phyloP scores from a whole-genome alignment of 2,888 invertebrate genomes.

The Crioceris asparagi region DNA sequence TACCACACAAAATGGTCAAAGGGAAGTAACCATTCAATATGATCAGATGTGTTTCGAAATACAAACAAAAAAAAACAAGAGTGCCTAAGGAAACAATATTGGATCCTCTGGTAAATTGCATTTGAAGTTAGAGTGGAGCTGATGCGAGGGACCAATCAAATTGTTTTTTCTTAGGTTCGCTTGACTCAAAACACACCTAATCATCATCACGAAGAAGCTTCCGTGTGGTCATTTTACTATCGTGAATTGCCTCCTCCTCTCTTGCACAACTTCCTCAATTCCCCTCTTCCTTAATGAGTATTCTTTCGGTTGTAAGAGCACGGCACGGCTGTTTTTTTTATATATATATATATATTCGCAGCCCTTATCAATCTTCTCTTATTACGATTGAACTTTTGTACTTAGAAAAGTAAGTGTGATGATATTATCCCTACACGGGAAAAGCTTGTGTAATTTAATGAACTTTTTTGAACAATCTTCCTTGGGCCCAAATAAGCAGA shows the following conservation, averaged over 20 bases:
- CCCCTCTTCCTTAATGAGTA: conserved; percentile 14
- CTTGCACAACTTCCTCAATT: conserved; percentile 2
- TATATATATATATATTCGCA: conserved; percentile 6
- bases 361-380: conserved; percentile 12
- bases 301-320: conserved; percentile 18
- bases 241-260: conserved; percentile 18
- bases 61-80: too few species aligned
- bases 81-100: too few species aligned
- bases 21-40: too few species aligned
- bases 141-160: too few species aligned
- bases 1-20: background rate
- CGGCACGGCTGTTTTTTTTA: conserved; percentile 29
- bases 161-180: too few species aligned
- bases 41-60: too few species aligned
- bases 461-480: conserved; percentile 39
- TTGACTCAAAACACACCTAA: too few species aligned
- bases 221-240: conserved; percentile 13
- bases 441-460: conserved; percentile 30
- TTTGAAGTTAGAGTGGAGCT: too few species aligned
- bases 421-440: conserved; percentile 29
- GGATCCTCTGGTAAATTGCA: too few species aligned
- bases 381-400: conserved; percentile 27
- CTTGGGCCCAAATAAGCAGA: conserved; percentile 40
- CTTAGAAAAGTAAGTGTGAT: conserved; percentile 31
- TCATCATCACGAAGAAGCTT: too few species aligned